A percentile compares a stretch with the other conserved stretches of the same genome.
phyloP scores from a whole-genome alignment of 2,888 invertebrate genomes.

The Dasysyrphus albostriatus region DNA sequence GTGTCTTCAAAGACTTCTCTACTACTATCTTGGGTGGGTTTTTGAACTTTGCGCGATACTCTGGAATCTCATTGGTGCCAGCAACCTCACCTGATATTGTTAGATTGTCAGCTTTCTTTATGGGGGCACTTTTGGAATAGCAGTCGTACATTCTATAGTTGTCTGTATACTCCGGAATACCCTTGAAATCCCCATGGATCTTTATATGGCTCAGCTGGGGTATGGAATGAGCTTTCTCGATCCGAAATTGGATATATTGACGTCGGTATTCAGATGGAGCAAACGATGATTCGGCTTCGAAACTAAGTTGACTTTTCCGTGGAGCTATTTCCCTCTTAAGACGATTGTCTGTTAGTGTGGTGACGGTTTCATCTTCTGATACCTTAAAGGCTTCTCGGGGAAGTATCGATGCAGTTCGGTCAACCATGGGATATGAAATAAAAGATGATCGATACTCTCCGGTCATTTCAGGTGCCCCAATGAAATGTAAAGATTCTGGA shows the following conservation, averaged over 20 bases:
- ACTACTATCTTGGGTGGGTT: conserved; percentile 79
- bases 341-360: conserved; percentile 76
- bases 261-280: conserved; percentile 82
- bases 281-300: conserved; percentile 76
- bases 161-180: conserved; percentile 82
- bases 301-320: conserved; percentile 77
- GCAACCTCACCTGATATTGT: conserved; percentile 80
- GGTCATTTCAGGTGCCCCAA: conserved; percentile 79
- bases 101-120: conserved; percentile 82
- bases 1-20: conserved; percentile 80
- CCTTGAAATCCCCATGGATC: conserved; percentile 81
- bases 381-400: conserved; percentile 81
- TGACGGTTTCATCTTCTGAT: conserved; percentile 67
- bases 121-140: conserved; percentile 83
- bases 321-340: conserved; percentile 76
- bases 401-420: conserved; percentile 80
- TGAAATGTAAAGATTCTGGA: conserved; percentile 80
- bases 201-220: conserved; percentile 83
- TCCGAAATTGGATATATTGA: conserved; percentile 81
- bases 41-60: conserved; percentile 82
- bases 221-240: conserved; percentile 83
- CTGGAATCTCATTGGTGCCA: conserved; percentile 78
- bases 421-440: conserved; percentile 81
- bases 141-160: conserved; percentile 83
- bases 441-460: conserved; percentile 80